Base-by-base conservation (phyloP, 1,140 invertebrate species). In the Gryllus bimaculatus region DNA sequence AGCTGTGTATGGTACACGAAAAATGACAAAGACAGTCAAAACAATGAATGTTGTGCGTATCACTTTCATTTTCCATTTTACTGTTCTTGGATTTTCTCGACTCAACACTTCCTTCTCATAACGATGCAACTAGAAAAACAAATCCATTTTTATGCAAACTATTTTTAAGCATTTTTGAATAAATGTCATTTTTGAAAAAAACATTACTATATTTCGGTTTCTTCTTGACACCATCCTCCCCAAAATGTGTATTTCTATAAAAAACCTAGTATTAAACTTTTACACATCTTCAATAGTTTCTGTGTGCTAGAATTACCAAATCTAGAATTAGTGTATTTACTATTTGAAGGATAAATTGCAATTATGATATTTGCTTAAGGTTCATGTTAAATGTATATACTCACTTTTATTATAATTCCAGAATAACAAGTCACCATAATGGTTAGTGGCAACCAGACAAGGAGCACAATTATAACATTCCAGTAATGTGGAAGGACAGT, bases 41-140 rank as follows among this genome's bases (percentile, higher is more conserved):
- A 94, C 88, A 21, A 91, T 88, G 80, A 93, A 91, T 15, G 93
- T 87, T n/a, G 91, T 91, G 82, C 89, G 89, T 39, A 92, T 89
- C 0, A 93, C 91, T 83, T 89, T 88, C 73, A 88, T 88, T 79
- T 90, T 92, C 73, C 91, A 92, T 81, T 87, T 90, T 8, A 90
- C 87, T 5, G 89, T 84, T 8, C 88, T 83, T 0, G 89, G 86
- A 81, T 89, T 85, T 47, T 90, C 88, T n/a, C 87, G 85, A 80
- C 86, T 87, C 0, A 88, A 80, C 0, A 89, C 86, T 73, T 88
- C 84, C 79, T 87, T 86, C 83, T 92, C 89, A 81, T 91, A 91
- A 73, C 86, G 85, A 82, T 89, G 88, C 47, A 92, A 83, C 89
- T 91, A 82, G 48, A 83, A 83, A 81, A 79, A 39, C 49, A 80